phyloP scores from a whole-genome alignment of 1,140 invertebrate genomes.

The Magallana gigas region DNA sequence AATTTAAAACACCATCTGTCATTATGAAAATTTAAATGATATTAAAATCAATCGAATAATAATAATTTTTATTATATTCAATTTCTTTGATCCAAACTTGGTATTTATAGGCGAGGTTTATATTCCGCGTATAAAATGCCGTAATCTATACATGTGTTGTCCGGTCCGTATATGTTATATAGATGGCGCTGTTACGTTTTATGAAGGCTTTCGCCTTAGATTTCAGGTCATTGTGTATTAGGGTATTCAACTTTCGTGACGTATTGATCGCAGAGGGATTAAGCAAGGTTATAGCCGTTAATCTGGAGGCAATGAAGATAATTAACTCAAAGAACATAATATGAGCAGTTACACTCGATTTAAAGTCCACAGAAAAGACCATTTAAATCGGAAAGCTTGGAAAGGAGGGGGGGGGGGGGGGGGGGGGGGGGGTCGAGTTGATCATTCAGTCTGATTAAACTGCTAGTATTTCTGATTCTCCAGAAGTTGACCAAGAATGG shows the following conservation, averaged over 20 bases:
- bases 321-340: too few relatives aligned
- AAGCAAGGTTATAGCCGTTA: conserved; percentile 6
- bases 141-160: conserved; percentile 20
- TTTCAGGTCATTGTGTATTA: conserved; percentile 34
- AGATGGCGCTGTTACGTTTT: neutral
- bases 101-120: neutral
- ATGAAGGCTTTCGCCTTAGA: conserved; percentile 8
- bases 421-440: too few relatives aligned
- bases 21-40: neutral
- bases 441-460: too few relatives aligned
- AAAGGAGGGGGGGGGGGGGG: too few relatives aligned
- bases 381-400: too few relatives aligned
- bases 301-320: neutral
- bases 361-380: too few relatives aligned
- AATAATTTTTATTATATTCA: neutral
- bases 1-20: neutral
- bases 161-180: neutral
- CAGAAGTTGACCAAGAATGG: too few relatives aligned
- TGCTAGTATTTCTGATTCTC: too few relatives aligned
- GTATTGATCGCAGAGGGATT: conserved; percentile 17
- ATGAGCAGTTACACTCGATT: too few relatives aligned
- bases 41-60: neutral
- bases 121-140: conserved; percentile 7
- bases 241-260: conserved; percentile 31
- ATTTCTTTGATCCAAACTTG: neutral